Evolutionary conservation across 1,140 invertebrate species (phyloP).

Genomic region (Drosophila novamexicana): DNA sequence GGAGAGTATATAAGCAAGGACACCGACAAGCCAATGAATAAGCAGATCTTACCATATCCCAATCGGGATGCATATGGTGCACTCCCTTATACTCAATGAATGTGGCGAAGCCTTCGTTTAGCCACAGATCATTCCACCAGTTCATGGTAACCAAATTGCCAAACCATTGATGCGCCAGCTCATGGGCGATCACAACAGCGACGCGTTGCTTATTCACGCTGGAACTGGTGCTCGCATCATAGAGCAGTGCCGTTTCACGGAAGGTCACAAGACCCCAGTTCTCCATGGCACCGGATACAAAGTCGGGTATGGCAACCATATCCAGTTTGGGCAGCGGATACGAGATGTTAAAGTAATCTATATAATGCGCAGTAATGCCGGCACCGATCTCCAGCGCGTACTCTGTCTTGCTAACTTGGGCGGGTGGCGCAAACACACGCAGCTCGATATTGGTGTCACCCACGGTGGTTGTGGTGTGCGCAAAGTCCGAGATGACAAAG

Average conservation of each 20-base stretch:
- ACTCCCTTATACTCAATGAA: conserved; percentile 94
- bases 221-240: conserved; percentile 88
- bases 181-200: conserved; percentile 93
- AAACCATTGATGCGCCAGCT: conserved; percentile 97
- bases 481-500: conserved; percentile 96
- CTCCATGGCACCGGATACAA: conserved; percentile 97
- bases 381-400: conserved; percentile 92
- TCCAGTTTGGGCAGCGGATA: conserved; percentile 96
- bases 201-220: conserved; percentile 91
- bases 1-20: neutral
- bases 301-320: conserved; percentile 97
- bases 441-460: conserved; percentile 87
- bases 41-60: conserved; percentile 90
- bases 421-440: conserved; percentile 90
- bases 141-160: conserved; percentile 95
- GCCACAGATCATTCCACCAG: conserved; percentile 97
- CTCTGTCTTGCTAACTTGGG: conserved; percentile 90
- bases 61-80: conserved; percentile 89
- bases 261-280: conserved; percentile 96
- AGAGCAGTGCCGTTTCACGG: conserved; percentile 93
- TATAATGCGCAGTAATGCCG: conserved; percentile 93
- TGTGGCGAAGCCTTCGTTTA: conserved; percentile 96
- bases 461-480: conserved; percentile 85
- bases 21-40: neutral
- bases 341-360: conserved; percentile 92